Evolutionary conservation across 1,140 invertebrate genomes (phyloP).

Genomic region (Euura saliciscinereae): DNA sequence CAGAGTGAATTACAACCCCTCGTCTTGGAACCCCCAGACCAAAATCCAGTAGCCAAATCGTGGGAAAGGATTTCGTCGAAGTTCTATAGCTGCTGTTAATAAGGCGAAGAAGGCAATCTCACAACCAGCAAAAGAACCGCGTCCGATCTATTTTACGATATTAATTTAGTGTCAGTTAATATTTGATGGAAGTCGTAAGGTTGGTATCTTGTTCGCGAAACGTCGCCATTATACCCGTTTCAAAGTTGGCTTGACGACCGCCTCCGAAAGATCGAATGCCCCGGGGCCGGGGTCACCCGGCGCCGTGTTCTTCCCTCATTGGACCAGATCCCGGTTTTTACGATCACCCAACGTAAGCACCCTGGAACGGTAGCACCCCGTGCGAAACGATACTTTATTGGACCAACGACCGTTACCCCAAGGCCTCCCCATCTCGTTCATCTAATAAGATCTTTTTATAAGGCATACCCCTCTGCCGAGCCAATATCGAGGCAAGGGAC

Average conservation of each 20-base stretch:
- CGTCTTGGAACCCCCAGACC: no score
- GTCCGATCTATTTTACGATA: conserved; percentile 38
- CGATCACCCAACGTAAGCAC: neutral
- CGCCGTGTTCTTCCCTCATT: neutral
- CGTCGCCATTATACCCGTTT: conserved; percentile 38
- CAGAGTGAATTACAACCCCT: no score
- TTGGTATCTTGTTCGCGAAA: conserved; percentile 32
- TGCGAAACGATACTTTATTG: neutral
- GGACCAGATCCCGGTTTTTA: neutral
- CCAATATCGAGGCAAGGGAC: neutral
- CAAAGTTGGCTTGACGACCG: conserved; percentile 6
- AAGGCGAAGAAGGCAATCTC: conserved; percentile 15
- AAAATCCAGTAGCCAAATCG: neutral
- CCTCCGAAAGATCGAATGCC: neutral
- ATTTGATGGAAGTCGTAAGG: conserved; percentile 41
- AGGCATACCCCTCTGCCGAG: neutral
- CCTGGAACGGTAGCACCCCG: neutral
- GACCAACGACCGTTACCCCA: neutral
- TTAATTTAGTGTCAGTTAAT: conserved; percentile 46
- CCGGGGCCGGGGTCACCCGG: neutral
- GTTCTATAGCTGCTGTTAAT: neutral
- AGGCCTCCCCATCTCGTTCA: neutral
- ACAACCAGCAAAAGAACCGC: conserved; percentile 10
- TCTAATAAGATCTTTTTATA: neutral
- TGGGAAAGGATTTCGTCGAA: neutral